phyloP scores from a whole-genome alignment of 2,888 invertebrate genomes.

The Archips xylosteana region DNA sequence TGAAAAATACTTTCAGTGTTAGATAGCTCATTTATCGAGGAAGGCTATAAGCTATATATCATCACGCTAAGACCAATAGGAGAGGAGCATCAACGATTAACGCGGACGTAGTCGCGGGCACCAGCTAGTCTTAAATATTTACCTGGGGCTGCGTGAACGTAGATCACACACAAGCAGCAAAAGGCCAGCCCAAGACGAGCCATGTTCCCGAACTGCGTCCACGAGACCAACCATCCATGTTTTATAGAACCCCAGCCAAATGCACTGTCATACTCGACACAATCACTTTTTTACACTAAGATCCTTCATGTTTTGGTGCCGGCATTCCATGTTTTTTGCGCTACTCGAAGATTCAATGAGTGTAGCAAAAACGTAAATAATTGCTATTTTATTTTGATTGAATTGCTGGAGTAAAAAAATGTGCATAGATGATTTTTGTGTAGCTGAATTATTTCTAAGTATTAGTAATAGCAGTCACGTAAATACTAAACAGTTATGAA shows the following conservation, averaged over 20 bases:
- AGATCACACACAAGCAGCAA: background rate
- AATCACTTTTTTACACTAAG: conserved; percentile 3
- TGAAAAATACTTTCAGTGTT: too few species aligned
- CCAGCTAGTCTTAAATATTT: background rate
- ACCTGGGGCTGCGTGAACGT: background rate
- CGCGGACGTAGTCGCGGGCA: too few species aligned
- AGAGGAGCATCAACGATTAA: too few species aligned
- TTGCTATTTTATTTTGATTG: conserved; percentile 2
- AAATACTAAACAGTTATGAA: too few species aligned
- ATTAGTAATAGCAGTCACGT: too few species aligned
- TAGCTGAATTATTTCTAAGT: background rate
- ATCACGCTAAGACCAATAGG: too few species aligned
- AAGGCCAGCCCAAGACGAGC: conserved; percentile 1
- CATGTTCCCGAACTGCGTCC: background rate
- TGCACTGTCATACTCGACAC: conserved; percentile 8
- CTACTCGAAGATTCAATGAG: conserved; percentile 3
- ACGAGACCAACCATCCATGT: background rate
- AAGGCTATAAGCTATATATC: too few species aligned
- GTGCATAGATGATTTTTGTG: background rate
- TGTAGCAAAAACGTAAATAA: conserved; percentile 9
- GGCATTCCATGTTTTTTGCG: background rate
- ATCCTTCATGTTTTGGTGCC: conserved; percentile 1
- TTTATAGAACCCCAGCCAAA: background rate
- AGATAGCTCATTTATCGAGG: too few species aligned
- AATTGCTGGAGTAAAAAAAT: background rate